Conservation (phyloP, 2,888 invertebrate species). For the Nesidiocoris tenuis region DNA sequence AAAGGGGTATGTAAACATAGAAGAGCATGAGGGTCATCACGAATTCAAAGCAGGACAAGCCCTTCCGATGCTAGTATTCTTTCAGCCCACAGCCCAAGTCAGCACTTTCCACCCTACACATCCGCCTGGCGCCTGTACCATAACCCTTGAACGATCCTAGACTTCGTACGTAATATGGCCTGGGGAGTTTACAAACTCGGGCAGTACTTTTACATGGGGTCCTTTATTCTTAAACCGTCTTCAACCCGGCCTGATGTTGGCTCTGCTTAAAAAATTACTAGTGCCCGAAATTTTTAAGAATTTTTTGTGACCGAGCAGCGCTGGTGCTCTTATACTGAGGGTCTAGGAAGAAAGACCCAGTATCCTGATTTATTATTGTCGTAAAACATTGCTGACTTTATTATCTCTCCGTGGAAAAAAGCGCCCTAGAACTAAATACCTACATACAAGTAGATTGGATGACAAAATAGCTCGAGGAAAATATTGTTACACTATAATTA, state of each 20-base stretch:
- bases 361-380: no score
- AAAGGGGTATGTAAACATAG: conserved; percentile 30
- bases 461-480: no score
- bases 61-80: neutral
- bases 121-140: neutral
- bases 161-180: neutral
- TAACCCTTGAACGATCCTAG: neutral
- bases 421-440: no score
- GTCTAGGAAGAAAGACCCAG: no score
- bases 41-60: conserved; percentile 37
- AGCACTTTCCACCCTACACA: neutral
- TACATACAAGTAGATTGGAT: no score
- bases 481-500: no score
- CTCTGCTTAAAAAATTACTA: no score
- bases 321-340: no score
- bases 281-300: no score
- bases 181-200: neutral
- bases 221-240: neutral
- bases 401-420: no score
- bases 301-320: no score
- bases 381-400: no score
- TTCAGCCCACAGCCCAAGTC: neutral
- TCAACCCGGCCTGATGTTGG: neutral
- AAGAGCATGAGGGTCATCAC: conserved; percentile 35
- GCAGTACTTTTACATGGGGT: neutral